Evolutionary conservation across 2,113 vertebrate genomes (phyloP).

Genomic region (Trichechus manatus): DNA sequence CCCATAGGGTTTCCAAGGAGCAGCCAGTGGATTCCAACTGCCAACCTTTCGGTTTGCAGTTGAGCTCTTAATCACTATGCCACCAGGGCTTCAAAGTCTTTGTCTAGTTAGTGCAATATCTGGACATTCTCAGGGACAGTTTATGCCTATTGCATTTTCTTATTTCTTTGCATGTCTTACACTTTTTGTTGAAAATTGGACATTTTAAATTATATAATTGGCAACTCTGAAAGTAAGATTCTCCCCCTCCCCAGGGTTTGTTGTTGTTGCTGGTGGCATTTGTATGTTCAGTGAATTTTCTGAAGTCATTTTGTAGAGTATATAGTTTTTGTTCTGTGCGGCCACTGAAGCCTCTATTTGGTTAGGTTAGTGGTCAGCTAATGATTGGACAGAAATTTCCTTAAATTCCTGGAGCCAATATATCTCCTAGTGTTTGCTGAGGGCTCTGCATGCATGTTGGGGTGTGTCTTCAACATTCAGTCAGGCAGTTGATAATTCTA

Average conservation of each 20-base stretch:
- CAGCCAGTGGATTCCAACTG: too few relatives aligned
- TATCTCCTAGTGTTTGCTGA: slow-evolving; percentile 50
- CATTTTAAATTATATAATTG: too few relatives aligned
- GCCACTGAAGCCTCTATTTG: too few relatives aligned
- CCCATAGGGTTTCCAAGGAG: too few relatives aligned
- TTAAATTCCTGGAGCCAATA: slow-evolving; percentile 24
- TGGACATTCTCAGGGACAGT: not conserved
- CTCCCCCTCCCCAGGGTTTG: too few relatives aligned
- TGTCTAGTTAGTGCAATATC: slow-evolving; percentile 34
- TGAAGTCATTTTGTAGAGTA: slow-evolving; percentile 32
- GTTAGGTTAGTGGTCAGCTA: too few relatives aligned
- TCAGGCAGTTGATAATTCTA: not conserved
- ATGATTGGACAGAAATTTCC: not conserved
- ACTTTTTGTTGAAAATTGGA: too few relatives aligned
- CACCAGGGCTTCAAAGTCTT: not conserved
- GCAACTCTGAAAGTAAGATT: too few relatives aligned
- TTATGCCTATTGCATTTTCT: not conserved
- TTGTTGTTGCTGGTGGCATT: not conserved
- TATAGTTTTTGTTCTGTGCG: slow-evolving; percentile 12
- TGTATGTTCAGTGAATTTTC: slow-evolving; percentile 41
- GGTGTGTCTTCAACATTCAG: not conserved
- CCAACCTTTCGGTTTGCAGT: too few relatives aligned
- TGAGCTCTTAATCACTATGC: too few relatives aligned
- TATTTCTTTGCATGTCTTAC: too few relatives aligned
- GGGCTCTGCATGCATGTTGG: slow-evolving; percentile 14